Conservation (phyloP, 2,888 invertebrate genomes). For the Scrobipalpa costella region DNA sequence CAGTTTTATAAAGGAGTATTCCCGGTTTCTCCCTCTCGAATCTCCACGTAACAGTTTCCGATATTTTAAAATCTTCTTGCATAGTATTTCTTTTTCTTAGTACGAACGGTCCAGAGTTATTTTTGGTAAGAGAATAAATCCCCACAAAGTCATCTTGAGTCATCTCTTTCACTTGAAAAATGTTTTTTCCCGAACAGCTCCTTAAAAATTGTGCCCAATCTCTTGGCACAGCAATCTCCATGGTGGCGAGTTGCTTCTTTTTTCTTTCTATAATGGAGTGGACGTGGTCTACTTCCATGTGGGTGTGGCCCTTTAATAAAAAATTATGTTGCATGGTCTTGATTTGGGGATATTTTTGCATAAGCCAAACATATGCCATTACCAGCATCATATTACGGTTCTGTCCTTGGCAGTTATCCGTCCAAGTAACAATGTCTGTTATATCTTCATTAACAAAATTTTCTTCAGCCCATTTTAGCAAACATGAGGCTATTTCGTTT, state of each 20-base stretch:
- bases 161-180: background rate
- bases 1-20: background rate
- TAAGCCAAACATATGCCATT: background rate
- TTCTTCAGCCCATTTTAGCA: background rate
- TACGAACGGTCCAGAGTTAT: background rate
- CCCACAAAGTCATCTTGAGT: background rate
- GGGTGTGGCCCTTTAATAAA: background rate
- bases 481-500: background rate
- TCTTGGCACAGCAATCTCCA: too few species aligned
- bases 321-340: background rate
- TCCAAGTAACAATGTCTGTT: background rate
- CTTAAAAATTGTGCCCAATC: too few species aligned
- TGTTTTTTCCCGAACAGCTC: background rate
- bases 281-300: background rate
- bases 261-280: background rate
- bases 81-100: background rate
- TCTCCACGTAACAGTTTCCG: background rate
- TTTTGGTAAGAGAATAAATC: background rate
- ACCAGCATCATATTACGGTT: background rate
- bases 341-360: background rate
- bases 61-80: slow-evolving; percentile 2
- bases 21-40: background rate
- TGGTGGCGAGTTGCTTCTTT: too few species aligned
- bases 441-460: background rate
- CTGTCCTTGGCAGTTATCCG: background rate